Evolutionary conservation across 2,113 vertebrate genomes (phyloP).

Genomic region (Pluvianellus socialis): DNA sequence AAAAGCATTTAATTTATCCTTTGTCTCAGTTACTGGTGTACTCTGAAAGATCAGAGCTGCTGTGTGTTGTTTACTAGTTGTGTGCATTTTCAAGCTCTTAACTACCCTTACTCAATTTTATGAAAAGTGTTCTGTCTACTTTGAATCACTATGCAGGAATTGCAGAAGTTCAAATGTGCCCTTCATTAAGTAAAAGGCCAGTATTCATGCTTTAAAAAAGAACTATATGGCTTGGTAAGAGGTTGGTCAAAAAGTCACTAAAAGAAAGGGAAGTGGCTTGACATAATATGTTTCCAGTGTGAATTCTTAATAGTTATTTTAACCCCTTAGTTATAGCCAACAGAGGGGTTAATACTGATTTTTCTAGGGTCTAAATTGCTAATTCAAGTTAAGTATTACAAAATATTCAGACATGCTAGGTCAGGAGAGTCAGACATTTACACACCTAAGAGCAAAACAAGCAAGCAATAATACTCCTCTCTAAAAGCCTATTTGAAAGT

Average conservation of each 20-base stretch:
- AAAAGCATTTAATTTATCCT: neutral
- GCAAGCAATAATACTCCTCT: constrained; percentile 62
- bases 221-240: neutral
- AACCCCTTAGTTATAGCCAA: constrained; percentile 53
- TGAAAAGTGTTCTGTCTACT: neutral
- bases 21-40: neutral
- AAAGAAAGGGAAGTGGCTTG: neutral
- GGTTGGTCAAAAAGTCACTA: constrained; percentile 2
- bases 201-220: neutral
- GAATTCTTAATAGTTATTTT: constrained; percentile 65
- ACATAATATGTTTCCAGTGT: constrained; percentile 20
- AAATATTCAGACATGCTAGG: constrained; percentile 75
- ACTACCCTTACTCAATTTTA: neutral
- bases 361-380: constrained; percentile 70
- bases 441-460: constrained; percentile 68
- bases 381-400: constrained; percentile 80
- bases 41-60: neutral
- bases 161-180: neutral
- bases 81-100: neutral
- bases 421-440: constrained; percentile 76
- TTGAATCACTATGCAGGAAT: neutral
- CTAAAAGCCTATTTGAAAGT: constrained; percentile 72
- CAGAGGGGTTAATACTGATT: constrained; percentile 45
- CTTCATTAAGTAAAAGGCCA: neutral
- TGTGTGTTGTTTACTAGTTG: neutral